These are phyloP conservation scores for Dipodomys stephensi DNA, from an alignment of 2,113 vertebrate species.

Conservation along the genomic window DNA sequence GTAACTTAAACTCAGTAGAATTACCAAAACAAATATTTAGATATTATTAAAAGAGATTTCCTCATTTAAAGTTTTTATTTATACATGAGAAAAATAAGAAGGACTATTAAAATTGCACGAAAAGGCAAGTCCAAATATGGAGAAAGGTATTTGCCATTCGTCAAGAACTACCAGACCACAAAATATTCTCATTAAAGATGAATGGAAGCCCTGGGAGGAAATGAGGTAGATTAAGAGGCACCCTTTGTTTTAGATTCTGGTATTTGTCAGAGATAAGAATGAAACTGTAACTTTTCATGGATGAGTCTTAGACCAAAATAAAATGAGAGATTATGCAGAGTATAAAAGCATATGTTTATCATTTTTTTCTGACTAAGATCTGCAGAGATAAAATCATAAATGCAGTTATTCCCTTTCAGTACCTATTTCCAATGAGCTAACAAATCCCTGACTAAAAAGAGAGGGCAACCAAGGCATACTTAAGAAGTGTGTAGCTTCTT, in stretches of 20 bases:
- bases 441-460: not conserved
- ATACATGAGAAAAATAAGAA: conserved; percentile 29
- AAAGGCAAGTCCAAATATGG: conserved; percentile 50
- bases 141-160: conserved; percentile 40
- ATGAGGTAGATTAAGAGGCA: not conserved
- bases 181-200: conserved; percentile 38
- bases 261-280: conserved; percentile 64
- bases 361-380: not conserved
- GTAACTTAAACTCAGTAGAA: not conserved
- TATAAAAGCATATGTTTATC: not conserved
- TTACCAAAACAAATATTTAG: conserved; percentile 24
- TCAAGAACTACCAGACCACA: conserved; percentile 45
- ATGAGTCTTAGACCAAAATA: not conserved
- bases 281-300: not conserved
- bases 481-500: not conserved
- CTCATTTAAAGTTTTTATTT: conserved; percentile 14
- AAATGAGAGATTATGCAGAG: conserved; percentile 21
- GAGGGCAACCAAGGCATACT: not conserved
- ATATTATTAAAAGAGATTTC: not conserved
- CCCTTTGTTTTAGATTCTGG: conserved; percentile 3
- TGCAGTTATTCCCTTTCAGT: not conserved
- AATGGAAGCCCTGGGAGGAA: not conserved
- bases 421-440: not conserved
- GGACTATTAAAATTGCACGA: conserved; percentile 4
- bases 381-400: not conserved